Evolutionary conservation across 2,888 invertebrate species (phyloP), one percentile per base, ranked within the genome.

Genomic region (Amphipyra tragopoginis): DNA sequence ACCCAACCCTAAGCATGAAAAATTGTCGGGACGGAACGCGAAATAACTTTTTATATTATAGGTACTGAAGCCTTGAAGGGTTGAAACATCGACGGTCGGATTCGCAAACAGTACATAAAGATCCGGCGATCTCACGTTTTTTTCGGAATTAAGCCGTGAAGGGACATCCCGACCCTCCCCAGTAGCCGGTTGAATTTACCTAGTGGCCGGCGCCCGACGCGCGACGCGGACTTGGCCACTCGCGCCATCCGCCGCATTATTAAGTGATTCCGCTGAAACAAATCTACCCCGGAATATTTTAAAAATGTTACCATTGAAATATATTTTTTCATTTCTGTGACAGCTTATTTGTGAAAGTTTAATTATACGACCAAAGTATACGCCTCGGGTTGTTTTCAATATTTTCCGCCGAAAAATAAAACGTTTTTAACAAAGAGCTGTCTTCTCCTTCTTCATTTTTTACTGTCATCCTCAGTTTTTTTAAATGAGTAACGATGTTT

Each of bases 91-190:
- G 87, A 82, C 89, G 89, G 88, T 84, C 85, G 88, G 86, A 86
- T 87, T 88, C 87, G 85, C 91, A 92, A 92, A 93, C 92, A 92
- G 90, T 91, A 90, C 86, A 90, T 91, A 92, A 92, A 91, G 90
- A 90, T 89, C 86, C 81, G 82, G 86, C 86, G 84, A 90, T 90
- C 89, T 90, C 87, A 87, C 87, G 88, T 87, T 90, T 91, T 67
- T 91, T 92, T 89, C 88, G 78, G 88, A 89, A 93, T 93, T 90
- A 93, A 93, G 91, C 83, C 81, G 87, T 91, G 87, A 87, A 90
- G 84, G 88, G 91, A 89, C 88, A 86, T 59, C 80, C 84, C 80
- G 82, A 84, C 84, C 89, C 86, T 78, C 80, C 83, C 84, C 81
- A 81, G 59, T 42, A 33, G 33, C 60, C 44, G 43, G 68, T 77